Evolutionary conservation across 64 coral and sea anemone genomes (phyloP).

Genomic region (Cladopsammia gracilis): DNA sequence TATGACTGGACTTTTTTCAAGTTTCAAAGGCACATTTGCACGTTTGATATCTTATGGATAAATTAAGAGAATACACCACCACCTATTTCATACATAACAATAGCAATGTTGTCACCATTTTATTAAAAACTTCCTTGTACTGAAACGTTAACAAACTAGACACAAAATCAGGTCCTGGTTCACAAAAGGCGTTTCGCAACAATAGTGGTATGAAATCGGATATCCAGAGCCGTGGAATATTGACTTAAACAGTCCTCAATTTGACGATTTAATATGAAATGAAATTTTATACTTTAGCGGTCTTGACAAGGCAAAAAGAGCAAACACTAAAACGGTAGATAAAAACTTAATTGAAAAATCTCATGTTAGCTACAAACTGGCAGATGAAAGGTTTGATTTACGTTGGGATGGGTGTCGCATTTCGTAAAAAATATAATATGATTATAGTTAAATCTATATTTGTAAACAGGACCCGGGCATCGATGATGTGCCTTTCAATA

Average conservation of each 20-base stretch:
- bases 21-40: no score
- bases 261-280: constrained; percentile 18
- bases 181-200: neutral
- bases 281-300: neutral
- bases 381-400: neutral
- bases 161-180: neutral
- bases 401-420: no score
- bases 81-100: no score
- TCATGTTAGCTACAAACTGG: neutral
- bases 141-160: neutral
- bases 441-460: no score
- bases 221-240: neutral
- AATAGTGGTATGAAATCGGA: constrained; percentile 6
- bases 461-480: no score
- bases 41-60: no score
- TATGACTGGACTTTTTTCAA: no score
- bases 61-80: no score
- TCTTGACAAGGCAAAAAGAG: neutral
- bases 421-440: no score
- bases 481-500: no score
- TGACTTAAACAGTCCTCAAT: neutral
- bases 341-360: constrained; percentile 11
- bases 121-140: neutral
- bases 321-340: neutral
- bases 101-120: no score